A percentile compares a stretch with the other conserved stretches of the same genome.
These are phyloP conservation scores for Sialis lutaria DNA, from an alignment of 2,888 invertebrate genomes.

Conservation along the genomic window DNA sequence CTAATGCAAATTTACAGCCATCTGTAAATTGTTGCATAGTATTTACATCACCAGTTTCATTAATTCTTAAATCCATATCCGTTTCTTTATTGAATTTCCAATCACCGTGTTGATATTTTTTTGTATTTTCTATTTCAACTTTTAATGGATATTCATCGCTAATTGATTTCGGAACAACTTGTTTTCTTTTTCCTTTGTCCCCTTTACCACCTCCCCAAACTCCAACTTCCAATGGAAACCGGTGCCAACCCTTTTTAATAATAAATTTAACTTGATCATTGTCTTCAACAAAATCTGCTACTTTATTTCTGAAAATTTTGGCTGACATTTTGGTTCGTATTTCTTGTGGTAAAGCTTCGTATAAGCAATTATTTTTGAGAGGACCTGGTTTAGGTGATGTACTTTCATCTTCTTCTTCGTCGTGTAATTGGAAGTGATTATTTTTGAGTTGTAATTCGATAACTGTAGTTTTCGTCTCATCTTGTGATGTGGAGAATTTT, in stretches of 20 bases:
- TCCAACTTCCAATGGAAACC: slow-evolving; percentile 1
- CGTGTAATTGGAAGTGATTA: slow-evolving; percentile 3
- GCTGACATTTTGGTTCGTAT: slow-evolving; percentile 1
- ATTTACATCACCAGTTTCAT: too few species aligned
- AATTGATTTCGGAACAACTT: too few species aligned
- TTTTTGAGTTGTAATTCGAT: slow-evolving; percentile 3
- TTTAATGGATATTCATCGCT: neutral
- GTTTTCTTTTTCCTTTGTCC: too few species aligned
- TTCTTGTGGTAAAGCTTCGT: slow-evolving; percentile 2
- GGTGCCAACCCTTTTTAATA: slow-evolving; percentile 4
- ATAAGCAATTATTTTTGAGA: slow-evolving; percentile 6
- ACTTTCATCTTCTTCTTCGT: neutral
- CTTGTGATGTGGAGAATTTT: neutral
- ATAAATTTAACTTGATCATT: slow-evolving; percentile 2
- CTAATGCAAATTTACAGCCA: neutral
- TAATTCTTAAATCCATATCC: neutral
- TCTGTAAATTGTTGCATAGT: neutral
- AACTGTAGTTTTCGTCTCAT: neutral
- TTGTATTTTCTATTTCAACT: neutral
- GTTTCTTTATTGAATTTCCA: neutral
- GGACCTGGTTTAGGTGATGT: neutral
- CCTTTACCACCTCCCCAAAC: neutral
- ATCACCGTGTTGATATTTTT: neutral
- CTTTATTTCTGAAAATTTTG: slow-evolving; percentile 3
- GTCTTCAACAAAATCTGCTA: slow-evolving; percentile 4